Evolutionary conservation across 2,888 invertebrate genomes (phyloP).

Genomic region (Athalia cordata): DNA sequence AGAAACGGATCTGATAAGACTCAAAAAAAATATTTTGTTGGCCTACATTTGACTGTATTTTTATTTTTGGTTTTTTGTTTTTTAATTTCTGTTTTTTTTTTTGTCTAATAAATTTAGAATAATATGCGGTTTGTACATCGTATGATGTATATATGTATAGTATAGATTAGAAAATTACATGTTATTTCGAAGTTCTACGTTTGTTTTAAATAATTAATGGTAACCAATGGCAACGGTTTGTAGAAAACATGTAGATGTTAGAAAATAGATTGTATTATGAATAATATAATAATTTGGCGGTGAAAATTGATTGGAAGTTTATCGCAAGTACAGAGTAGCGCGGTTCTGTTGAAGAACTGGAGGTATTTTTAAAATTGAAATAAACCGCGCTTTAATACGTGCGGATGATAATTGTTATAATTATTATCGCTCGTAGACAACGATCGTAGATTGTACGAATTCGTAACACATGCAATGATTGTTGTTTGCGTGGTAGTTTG

Average conservation of each 20-base stretch:
- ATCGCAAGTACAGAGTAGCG: too few relatives aligned
- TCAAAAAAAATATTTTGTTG: too few relatives aligned
- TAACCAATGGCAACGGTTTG: slow-evolving; percentile 19
- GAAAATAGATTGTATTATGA: background rate
- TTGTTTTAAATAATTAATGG: slow-evolving; percentile 1
- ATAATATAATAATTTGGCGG: background rate
- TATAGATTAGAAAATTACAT: too few relatives aligned
- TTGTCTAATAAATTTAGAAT: too few relatives aligned
- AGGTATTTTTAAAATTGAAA: background rate
- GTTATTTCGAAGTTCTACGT: too few relatives aligned
- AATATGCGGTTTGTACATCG: too few relatives aligned
- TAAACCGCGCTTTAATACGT: background rate
- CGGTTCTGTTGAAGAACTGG: too few relatives aligned
- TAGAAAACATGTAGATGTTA: background rate
- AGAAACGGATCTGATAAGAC: too few relatives aligned
- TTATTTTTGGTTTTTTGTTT: background rate
- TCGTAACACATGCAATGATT: background rate
- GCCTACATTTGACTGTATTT: too few relatives aligned
- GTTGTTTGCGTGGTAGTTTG: background rate
- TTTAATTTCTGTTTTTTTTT: background rate
- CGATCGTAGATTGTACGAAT: background rate
- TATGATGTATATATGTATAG: too few relatives aligned
- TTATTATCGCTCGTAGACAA: too few relatives aligned
- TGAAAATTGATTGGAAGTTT: background rate
- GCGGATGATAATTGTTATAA: too few relatives aligned